A percentile compares a stretch with the other conserved stretches of the same genome.
Conservation (phyloP, 2,797 vertebrate genomes). For the Malurus splendens region DNA sequence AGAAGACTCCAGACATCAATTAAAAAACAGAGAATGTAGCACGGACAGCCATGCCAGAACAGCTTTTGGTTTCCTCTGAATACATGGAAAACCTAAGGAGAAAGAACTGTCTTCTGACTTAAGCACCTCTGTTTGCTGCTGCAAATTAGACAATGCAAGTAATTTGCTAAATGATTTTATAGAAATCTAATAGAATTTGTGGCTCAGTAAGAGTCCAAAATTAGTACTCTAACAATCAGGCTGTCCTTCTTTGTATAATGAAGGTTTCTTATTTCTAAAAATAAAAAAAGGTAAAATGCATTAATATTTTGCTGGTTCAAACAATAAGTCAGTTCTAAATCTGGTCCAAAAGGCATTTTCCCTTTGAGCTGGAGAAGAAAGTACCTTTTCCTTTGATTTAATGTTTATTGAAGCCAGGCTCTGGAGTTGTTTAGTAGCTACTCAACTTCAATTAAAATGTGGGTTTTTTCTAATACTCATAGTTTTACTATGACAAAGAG, state of each 20-base stretch:
- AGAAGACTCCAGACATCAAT: not conserved
- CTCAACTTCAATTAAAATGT: not conserved
- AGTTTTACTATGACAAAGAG: not conserved
- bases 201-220: not conserved
- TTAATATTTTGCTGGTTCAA: not conserved
- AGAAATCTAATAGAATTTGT: not conserved
- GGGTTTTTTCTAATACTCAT: not conserved
- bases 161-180: slow-evolving; percentile 13
- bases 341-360: not conserved
- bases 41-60: not conserved
- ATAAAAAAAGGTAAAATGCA: not conserved
- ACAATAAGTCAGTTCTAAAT: not conserved
- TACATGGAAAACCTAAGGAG: not conserved
- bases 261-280: slow-evolving; percentile 23
- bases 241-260: not conserved
- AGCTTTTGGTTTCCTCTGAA: not conserved
- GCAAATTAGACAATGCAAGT: not conserved
- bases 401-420: not conserved
- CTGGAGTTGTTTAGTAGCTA: not conserved
- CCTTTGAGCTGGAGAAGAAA: not conserved
- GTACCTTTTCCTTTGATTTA: not conserved
- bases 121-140: not conserved
- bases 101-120: not conserved
- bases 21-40: not conserved
- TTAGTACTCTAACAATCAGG: not conserved